Conservation (phyloP, 1,140 invertebrate species). For the Paralvinella palmiformis region DNA sequence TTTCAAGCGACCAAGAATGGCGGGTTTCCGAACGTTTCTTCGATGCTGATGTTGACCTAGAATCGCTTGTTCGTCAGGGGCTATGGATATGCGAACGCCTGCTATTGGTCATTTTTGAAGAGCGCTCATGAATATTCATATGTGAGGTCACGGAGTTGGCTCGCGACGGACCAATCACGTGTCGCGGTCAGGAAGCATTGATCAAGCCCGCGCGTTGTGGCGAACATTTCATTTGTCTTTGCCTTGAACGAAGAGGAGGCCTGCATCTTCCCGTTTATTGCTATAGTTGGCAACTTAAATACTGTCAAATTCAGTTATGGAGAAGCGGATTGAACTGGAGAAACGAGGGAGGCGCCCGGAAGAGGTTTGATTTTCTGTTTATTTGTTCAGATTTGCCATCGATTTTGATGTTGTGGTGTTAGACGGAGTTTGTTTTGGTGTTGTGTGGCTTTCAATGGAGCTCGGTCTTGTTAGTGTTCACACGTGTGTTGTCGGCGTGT, state of each 20-base stretch:
- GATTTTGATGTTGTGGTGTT: neutral
- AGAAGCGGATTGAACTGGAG: constrained; percentile 86
- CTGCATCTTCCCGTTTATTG: neutral
- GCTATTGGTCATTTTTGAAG: no score
- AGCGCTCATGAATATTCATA: no score
- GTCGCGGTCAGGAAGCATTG: neutral
- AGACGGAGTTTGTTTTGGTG: no score
- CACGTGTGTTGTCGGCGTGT: neutral
- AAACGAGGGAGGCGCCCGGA: constrained; percentile 73
- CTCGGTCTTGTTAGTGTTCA: neutral
- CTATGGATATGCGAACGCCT: no score
- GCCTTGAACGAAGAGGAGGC: neutral
- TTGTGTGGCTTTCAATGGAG: neutral
- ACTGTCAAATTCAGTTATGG: constrained; percentile 57
- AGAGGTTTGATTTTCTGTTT: constrained; percentile 61
- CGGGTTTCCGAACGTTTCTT: no score
- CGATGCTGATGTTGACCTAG: no score
- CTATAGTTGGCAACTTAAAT: neutral
- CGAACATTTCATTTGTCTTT: constrained; percentile 2
- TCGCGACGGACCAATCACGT: neutral
- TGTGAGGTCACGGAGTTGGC: no score
- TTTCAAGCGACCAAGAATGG: no score
- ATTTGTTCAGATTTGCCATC: constrained; percentile 1
- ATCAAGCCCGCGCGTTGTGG: constrained; percentile 5
- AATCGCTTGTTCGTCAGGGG: no score